A percentile compares a stretch with the other conserved stretches of the same genome.
Evolutionary conservation across 2,797 vertebrate species (phyloP).

Genomic region (Sarcophilus harrisii): DNA sequence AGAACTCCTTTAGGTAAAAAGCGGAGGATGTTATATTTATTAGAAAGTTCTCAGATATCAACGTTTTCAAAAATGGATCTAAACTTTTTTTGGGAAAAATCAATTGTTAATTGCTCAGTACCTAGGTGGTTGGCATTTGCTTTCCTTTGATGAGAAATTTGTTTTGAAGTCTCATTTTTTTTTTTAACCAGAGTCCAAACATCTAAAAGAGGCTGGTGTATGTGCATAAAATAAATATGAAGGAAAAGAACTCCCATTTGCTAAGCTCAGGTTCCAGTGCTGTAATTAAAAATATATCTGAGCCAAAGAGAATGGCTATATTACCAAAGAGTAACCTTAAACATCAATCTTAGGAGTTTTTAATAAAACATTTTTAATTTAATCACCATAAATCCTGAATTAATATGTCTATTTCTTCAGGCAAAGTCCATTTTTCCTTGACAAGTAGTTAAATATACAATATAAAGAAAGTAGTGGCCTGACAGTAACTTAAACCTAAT

Average conservation of each 20-base stretch:
- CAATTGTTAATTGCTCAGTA: background rate
- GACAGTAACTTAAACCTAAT: constrained; percentile 64
- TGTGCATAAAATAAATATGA: constrained; percentile 64
- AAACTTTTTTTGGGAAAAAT: background rate
- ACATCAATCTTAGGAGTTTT: constrained; percentile 71
- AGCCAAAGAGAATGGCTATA: constrained; percentile 1
- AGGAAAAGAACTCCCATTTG: constrained; percentile 32
- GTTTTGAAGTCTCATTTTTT: constrained; percentile 53
- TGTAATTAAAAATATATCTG: constrained; percentile 9
- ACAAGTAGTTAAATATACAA: constrained; percentile 70
- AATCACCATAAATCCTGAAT: constrained; percentile 76
- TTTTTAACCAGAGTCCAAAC: constrained; percentile 28
- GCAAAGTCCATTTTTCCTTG: constrained; percentile 58
- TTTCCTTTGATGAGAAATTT: constrained; percentile 58
- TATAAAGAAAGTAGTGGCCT: constrained; percentile 63
- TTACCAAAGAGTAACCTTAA: constrained; percentile 62
- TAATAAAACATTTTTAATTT: constrained; percentile 70
- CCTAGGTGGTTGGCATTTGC: background rate
- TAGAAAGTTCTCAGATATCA: background rate
- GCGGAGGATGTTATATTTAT: constrained; percentile 19
- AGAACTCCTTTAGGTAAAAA: background rate
- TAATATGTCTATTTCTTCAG: constrained; percentile 77
- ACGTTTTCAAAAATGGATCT: constrained; percentile 38
- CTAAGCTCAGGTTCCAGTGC: constrained; percentile 60
- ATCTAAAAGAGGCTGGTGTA: constrained; percentile 71